Base-by-base conservation (phyloP, 1,140 invertebrate genomes). In the Patella vulgata region DNA sequence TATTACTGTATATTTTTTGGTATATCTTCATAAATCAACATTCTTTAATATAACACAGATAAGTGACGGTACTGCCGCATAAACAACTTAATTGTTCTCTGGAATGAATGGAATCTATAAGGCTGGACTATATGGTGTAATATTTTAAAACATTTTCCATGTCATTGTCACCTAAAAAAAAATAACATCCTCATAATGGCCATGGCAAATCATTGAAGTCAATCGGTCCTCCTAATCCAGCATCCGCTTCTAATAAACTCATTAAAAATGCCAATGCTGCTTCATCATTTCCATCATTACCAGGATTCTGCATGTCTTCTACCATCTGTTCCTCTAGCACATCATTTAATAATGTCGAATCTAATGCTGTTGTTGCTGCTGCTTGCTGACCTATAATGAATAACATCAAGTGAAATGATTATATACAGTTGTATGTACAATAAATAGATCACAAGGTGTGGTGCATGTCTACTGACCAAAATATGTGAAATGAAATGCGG, bases 241-340 rank as follows among this genome's bases (percentile, higher is more conserved):
- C 90, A 82, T 92, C 91, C 3, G 91, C 93, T 84, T 95, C 93
- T 33, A 95, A 84, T 17, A 95, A 86, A 82, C 91, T 94, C 93
- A 96, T 95, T 62, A 96, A 93, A 30, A 95, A 92, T 6, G 93
- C 92, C 92, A 95, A 94, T 1, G 92, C 92, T 21, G 93, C 93
- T 74, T 95, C 93, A 71, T 94, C 92, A 74, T 93, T 94, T 12
- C 91, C 91, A 75, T 93, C 91, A 30, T 87, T 75, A 0, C 71
- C 71, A 21, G 72, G 60, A 21, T 66, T 70, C 33, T 74, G 68
- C 21, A 73, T 52, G 19, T 73, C 73, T 33, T 76, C 75, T 43
- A 75, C 67, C 0, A 62, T 71, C 48, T 80, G 78, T 27, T 80
- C 77, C 19, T 75, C 70, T 39, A 77, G 76, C 8, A 79, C 73